Evolutionary conservation across 2,113 vertebrate species (phyloP).

Genomic region (Chionodraco myersi): DNA sequence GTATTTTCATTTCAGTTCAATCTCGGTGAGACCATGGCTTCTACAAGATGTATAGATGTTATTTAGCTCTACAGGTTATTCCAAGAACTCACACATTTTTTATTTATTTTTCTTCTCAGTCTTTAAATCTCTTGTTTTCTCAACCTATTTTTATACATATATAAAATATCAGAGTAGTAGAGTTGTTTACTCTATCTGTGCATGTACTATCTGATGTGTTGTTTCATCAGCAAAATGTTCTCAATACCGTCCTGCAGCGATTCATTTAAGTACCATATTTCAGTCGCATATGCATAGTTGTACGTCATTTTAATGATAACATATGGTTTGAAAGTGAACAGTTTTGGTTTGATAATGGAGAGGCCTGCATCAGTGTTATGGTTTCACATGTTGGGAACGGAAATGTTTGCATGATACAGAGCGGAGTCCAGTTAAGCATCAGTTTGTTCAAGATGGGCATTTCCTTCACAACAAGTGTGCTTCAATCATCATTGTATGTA

Average conservation of each 20-base stretch:
- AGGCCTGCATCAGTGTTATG: constrained; percentile 55
- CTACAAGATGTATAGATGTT: constrained; percentile 69
- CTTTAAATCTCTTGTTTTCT: constrained; percentile 42
- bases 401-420: background rate
- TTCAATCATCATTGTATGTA: background rate
- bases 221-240: constrained; percentile 20
- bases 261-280: constrained; percentile 56
- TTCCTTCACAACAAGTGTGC: background rate
- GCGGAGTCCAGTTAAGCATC: background rate
- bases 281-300: constrained; percentile 21
- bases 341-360: constrained; percentile 9
- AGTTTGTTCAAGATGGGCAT: background rate
- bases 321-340: background rate
- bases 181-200: constrained; percentile 24
- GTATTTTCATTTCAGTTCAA: constrained; percentile 64
- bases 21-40: constrained; percentile 71
- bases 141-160: constrained; percentile 61
- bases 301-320: background rate
- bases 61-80: constrained; percentile 44
- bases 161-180: constrained; percentile 41
- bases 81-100: constrained; percentile 50
- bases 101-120: constrained; percentile 72
- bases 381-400: background rate
- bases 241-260: background rate
- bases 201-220: constrained; percentile 37